Evolutionary conservation across 2,888 invertebrate species (phyloP).

Genomic region (Ennomos erosarius): DNA sequence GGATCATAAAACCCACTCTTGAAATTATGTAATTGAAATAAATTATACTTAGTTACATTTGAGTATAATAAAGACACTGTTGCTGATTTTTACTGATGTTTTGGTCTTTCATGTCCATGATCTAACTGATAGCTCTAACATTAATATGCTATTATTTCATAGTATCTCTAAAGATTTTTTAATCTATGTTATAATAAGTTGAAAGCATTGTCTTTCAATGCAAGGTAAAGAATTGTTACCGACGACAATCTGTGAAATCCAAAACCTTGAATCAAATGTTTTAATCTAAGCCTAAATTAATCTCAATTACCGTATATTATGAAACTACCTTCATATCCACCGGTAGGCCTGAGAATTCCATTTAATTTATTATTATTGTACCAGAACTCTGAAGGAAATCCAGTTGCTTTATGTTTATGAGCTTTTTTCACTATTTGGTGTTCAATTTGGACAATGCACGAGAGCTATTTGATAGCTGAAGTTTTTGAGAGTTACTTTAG

Average conservation of each 20-base stretch:
- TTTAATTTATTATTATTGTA: constrained; percentile 47
- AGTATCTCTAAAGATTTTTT: too few species aligned
- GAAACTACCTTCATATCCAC: constrained; percentile 22
- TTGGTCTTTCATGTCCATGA: not conserved
- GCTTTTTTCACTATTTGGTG: constrained; percentile 31
- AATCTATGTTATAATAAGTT: not conserved
- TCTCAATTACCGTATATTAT: constrained; percentile 16
- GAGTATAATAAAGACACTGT: not conserved
- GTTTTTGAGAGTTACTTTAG: not conserved
- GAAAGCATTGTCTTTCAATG: constrained; percentile 11
- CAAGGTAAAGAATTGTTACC: constrained; percentile 52
- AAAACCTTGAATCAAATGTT: constrained; percentile 11
- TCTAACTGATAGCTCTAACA: not conserved
- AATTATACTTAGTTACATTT: too few species aligned
- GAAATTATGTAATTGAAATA: too few species aligned
- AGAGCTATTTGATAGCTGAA: constrained; percentile 13
- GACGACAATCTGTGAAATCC: constrained; percentile 1
- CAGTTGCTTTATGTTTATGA: constrained; percentile 36
- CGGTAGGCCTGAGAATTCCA: constrained; percentile 37
- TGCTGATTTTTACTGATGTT: not conserved
- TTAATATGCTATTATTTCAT: not conserved
- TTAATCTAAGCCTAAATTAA: constrained; percentile 2
- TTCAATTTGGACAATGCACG: constrained; percentile 1
- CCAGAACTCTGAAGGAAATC: constrained; percentile 41
- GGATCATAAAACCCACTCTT: too few species aligned